Evolutionary conservation across 2,888 invertebrate species (phyloP).

Genomic region (Falcaria lacertinaria): DNA sequence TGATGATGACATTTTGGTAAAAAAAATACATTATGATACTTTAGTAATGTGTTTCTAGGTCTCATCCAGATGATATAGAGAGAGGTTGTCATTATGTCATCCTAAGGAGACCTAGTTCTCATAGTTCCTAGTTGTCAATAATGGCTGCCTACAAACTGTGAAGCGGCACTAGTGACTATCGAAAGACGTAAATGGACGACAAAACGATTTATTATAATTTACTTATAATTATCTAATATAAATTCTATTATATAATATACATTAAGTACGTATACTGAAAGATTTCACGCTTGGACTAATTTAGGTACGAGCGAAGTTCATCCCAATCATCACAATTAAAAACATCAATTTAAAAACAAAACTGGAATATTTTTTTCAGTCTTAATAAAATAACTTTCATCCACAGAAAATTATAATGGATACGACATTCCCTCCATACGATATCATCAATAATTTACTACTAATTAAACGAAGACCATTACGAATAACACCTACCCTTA

Average conservation of each 20-base stretch:
- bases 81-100: slow-evolving; percentile 28
- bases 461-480: slow-evolving; percentile 66
- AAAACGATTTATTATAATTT: slow-evolving; percentile 74
- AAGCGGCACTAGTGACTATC: neutral
- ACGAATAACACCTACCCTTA: slow-evolving; percentile 67
- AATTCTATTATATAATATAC: slow-evolving; percentile 75
- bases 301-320: slow-evolving; percentile 64
- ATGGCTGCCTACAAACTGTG: slow-evolving; percentile 2
- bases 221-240: slow-evolving; percentile 78
- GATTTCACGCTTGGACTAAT: slow-evolving; percentile 74
- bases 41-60: slow-evolving; percentile 26
- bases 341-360: slow-evolving; percentile 57
- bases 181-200: slow-evolving; percentile 52
- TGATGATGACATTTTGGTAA: too few relatives aligned
- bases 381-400: slow-evolving; percentile 71
- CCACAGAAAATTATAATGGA: slow-evolving; percentile 39
- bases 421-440: slow-evolving; percentile 24
- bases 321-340: slow-evolving; percentile 37
- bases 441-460: slow-evolving; percentile 54
- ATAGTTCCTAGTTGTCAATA: neutral
- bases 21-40: neutral
- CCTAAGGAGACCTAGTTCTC: slow-evolving; percentile 51
- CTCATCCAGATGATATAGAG: slow-evolving; percentile 41
- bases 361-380: slow-evolving; percentile 75
- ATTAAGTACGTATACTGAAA: slow-evolving; percentile 80